A percentile compares a stretch with the other conserved stretches of the same genome.
Evolutionary conservation across 2,888 invertebrate species (phyloP).

Genomic region (Troides oblongomaculatus): DNA sequence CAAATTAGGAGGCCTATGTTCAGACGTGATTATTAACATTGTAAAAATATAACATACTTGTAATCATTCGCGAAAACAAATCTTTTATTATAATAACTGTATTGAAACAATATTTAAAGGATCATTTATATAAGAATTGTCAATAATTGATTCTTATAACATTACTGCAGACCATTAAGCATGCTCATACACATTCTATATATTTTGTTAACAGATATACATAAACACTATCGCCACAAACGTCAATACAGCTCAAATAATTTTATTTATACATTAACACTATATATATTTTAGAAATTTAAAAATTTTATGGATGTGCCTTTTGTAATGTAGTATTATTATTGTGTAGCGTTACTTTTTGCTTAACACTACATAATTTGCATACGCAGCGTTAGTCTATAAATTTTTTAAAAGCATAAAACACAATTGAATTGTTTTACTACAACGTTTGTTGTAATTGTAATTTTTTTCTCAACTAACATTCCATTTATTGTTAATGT

Average conservation of each 20-base stretch:
- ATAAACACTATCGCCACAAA: neutral
- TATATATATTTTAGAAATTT: slow-evolving; percentile 8
- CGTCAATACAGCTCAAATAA: neutral
- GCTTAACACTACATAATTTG: neutral
- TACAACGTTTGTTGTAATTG: neutral
- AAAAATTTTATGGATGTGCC: slow-evolving; percentile 51
- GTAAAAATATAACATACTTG: too few relatives aligned
- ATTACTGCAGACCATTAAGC: neutral
- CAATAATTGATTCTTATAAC: neutral
- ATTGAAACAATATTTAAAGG: neutral
- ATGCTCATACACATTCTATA: neutral
- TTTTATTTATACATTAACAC: neutral
- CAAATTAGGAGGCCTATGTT: too few relatives aligned
- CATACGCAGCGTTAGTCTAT: neutral
- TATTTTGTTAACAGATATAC: neutral
- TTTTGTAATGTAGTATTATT: slow-evolving; percentile 49
- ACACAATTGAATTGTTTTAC: neutral
- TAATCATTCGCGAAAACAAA: neutral
- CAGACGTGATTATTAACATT: too few relatives aligned
- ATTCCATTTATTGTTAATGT: slow-evolving; percentile 21
- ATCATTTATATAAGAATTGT: neutral
- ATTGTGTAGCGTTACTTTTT: neutral
- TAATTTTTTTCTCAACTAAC: slow-evolving; percentile 34
- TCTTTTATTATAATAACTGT: neutral
- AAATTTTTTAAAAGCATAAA: neutral